A percentile compares a stretch with the other conserved stretches of the same genome.
phyloP scores from a whole-genome alignment of 2,113 vertebrate species.

The Corythoichthys haematopterus region DNA sequence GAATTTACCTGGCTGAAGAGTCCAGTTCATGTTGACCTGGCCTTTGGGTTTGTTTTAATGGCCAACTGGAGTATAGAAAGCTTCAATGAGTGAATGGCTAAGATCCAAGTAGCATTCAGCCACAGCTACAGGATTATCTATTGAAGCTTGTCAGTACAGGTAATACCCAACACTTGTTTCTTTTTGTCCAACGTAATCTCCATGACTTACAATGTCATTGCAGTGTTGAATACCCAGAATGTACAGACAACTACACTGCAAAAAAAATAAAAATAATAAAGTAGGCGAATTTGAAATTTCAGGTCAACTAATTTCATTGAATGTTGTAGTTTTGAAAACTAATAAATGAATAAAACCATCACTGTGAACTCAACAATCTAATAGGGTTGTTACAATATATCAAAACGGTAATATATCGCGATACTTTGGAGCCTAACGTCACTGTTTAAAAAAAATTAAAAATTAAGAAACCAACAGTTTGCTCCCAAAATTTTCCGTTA shows the following conservation, averaged over 20 bases:
- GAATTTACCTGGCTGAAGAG: slow-evolving; percentile 17
- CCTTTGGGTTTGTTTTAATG: slow-evolving; percentile 20
- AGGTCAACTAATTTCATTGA: too few relatives aligned
- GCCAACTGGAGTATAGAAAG: not conserved
- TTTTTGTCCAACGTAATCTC: slow-evolving; percentile 1
- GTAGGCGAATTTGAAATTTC: too few relatives aligned
- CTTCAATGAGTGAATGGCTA: not conserved
- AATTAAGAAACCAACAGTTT: too few relatives aligned
- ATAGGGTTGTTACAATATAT: too few relatives aligned
- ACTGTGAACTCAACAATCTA: too few relatives aligned
- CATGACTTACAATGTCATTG: slow-evolving; percentile 12
- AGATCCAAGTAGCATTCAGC: not conserved
- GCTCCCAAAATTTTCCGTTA: too few relatives aligned
- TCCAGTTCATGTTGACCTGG: not conserved
- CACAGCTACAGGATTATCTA: slow-evolving; percentile 15
- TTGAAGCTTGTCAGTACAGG: slow-evolving; percentile 17
- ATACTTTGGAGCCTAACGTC: too few relatives aligned
- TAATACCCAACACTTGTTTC: slow-evolving; percentile 1
- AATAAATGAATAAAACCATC: too few relatives aligned
- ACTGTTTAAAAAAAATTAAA: too few relatives aligned
- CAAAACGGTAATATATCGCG: too few relatives aligned
- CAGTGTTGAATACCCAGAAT: slow-evolving; percentile 16
- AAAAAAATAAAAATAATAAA: too few relatives aligned
- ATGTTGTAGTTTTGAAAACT: too few relatives aligned
- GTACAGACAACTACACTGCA: not conserved